phyloP scores from a whole-genome alignment of 2,888 invertebrate genomes.

The Leptarthrus brevirostris region DNA sequence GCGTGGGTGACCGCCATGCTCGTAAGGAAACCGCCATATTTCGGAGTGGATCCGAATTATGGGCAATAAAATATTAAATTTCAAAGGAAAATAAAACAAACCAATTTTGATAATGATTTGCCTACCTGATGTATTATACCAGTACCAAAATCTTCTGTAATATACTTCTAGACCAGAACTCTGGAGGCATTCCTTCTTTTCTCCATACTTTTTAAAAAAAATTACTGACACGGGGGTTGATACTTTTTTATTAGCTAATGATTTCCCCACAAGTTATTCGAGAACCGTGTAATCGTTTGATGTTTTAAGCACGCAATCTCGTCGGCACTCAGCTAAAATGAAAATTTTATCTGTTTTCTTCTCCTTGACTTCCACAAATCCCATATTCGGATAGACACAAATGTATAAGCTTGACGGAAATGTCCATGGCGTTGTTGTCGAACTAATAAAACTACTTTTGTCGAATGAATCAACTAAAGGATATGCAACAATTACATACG shows the following conservation, averaged over 20 bases:
- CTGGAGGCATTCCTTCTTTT: conserved; percentile 76
- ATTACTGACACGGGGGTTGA: conserved; percentile 80
- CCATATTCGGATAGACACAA: conserved; percentile 87
- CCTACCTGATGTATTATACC: conserved; percentile 98
- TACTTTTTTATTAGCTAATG: too few relatives aligned
- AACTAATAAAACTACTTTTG: conserved; percentile 69
- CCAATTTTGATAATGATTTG: too few relatives aligned
- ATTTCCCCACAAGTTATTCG: conserved; percentile 82
- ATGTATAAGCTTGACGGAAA: conserved; percentile 92
- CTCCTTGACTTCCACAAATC: conserved; percentile 79
- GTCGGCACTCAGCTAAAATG: too few relatives aligned
- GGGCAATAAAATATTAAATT: too few relatives aligned
- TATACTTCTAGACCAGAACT: conserved; percentile 86
- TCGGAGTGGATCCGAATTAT: too few relatives aligned
- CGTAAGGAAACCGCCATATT: too few relatives aligned
- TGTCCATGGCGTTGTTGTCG: conserved; percentile 99
- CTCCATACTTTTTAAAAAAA: conserved; percentile 58
- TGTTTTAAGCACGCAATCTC: too few relatives aligned
- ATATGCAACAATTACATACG: conserved; percentile 88
- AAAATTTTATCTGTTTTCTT: too few relatives aligned
- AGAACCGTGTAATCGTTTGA: conserved; percentile 79
- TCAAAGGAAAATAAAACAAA: too few relatives aligned
- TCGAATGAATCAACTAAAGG: too few relatives aligned
- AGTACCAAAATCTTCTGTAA: conserved; percentile 95
- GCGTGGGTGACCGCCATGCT: too few relatives aligned